Percentiles rank a stretch among this genome's conserved stretches.
Evolutionary conservation across 2,113 vertebrate species (phyloP).

Genomic region (Phocoena sinus): DNA sequence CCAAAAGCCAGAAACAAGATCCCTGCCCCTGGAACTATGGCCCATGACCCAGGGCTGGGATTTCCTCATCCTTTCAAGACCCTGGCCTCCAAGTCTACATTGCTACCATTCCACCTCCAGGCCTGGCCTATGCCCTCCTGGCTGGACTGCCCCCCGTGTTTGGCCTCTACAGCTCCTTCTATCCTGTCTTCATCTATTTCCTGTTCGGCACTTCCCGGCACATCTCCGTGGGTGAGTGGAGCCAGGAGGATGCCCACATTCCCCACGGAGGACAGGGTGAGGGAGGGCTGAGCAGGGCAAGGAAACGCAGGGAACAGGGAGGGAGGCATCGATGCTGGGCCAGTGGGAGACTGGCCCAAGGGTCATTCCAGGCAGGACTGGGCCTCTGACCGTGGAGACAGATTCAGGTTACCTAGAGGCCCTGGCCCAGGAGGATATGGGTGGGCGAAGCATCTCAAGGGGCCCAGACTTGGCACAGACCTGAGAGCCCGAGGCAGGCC

Average conservation of each 20-base stretch:
- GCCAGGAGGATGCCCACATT: neutral
- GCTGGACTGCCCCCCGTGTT: slow-evolving; percentile 89
- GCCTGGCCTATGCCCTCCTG: slow-evolving; percentile 94
- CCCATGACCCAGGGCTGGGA: neutral
- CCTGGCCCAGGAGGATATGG: neutral
- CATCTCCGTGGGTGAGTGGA: slow-evolving; percentile 90
- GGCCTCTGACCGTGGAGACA: neutral
- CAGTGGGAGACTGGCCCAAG: neutral
- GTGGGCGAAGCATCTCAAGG: neutral
- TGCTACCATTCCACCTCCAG: slow-evolving; percentile 67
- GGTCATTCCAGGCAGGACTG: neutral
- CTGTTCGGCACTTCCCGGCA: slow-evolving; percentile 95
- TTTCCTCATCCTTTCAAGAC: neutral
- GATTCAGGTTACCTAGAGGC: neutral
- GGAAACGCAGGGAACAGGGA: neutral
- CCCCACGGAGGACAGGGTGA: neutral
- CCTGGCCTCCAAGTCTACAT: fast-evolving
- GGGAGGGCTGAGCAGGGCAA: neutral
- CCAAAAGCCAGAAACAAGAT: neutral
- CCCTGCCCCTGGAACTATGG: neutral
- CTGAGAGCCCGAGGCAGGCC: neutral
- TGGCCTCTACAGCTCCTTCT: slow-evolving; percentile 93
- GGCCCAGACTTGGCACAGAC: neutral
- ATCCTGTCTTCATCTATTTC: slow-evolving; percentile 91
- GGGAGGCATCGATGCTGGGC: neutral